A percentile compares a stretch with the other conserved stretches of the same genome.
Evolutionary conservation across 1,140 invertebrate genomes (phyloP).

Genomic region (Bombus difficillimus): DNA sequence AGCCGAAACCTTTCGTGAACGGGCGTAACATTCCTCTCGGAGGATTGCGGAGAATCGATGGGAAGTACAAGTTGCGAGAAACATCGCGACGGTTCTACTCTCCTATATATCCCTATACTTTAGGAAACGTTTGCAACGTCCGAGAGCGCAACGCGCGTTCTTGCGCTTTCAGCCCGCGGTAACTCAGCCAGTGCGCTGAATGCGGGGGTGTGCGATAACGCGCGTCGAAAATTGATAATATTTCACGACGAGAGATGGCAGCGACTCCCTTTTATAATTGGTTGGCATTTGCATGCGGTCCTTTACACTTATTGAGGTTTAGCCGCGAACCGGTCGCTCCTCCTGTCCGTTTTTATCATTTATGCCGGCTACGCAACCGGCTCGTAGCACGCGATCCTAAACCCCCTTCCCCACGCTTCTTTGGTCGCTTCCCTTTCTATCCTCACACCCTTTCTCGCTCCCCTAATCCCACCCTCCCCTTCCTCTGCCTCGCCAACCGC

Average conservation of each 20-base stretch:
- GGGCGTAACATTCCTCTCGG: background rate
- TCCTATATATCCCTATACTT: background rate
- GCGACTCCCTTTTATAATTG: constrained; percentile 72
- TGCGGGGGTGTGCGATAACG: constrained; percentile 52
- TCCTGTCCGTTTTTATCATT: constrained; percentile 79
- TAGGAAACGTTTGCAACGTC: background rate
- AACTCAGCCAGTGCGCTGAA: constrained; percentile 8
- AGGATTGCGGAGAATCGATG: background rate
- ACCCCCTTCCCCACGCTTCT: constrained; percentile 25
- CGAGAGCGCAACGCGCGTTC: too few relatives aligned
- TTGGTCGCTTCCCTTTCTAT: constrained; percentile 4
- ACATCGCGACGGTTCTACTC: background rate
- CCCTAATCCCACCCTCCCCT: constrained; percentile 54
- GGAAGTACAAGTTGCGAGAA: background rate
- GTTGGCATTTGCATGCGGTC: constrained; percentile 74
- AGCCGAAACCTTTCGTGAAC: background rate
- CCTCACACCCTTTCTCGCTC: constrained; percentile 36
- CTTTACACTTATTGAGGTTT: constrained; percentile 76
- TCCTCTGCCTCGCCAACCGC: background rate
- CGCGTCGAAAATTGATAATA: constrained; percentile 74
- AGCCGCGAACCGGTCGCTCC: constrained; percentile 73
- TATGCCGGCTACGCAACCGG: constrained; percentile 73
- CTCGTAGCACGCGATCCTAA: constrained; percentile 73
- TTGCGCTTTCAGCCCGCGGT: constrained; percentile 16
- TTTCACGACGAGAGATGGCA: constrained; percentile 60